These are phyloP conservation scores for Magallana angulata DNA, from an alignment of 1,140 invertebrate species.

Conservation along the genomic window DNA sequence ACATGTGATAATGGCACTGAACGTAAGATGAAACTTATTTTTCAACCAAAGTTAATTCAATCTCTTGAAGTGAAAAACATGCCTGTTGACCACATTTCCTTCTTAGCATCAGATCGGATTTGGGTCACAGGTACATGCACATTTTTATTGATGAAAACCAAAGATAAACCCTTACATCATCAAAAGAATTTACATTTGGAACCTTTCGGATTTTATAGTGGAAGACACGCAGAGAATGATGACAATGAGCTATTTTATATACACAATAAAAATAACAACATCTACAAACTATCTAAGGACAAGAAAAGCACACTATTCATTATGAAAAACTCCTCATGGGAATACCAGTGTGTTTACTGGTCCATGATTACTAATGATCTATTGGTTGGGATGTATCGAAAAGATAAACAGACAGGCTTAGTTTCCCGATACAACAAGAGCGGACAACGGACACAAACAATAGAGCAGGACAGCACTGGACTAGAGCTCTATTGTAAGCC, in stretches of 20 bases:
- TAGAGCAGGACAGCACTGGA: background rate
- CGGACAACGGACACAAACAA: background rate
- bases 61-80: background rate
- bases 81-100: background rate
- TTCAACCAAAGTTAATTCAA: background rate
- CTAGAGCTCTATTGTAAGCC: background rate
- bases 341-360: background rate
- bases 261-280: background rate
- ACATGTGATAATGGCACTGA: background rate
- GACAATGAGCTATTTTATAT: background rate
- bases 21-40: background rate
- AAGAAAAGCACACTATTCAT: background rate
- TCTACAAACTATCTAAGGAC: background rate
- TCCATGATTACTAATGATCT: background rate
- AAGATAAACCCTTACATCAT: background rate
- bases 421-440: background rate
- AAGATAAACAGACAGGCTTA: background rate
- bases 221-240: background rate
- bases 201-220: background rate
- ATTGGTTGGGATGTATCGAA: background rate
- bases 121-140: background rate
- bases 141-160: background rate
- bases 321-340: background rate
- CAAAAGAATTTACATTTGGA: background rate
- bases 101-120: background rate